Percentiles rank a stretch among this genome's conserved stretches.
Evolutionary conservation across 2,888 invertebrate genomes (phyloP).

Genomic region (Encarsia formosa): DNA sequence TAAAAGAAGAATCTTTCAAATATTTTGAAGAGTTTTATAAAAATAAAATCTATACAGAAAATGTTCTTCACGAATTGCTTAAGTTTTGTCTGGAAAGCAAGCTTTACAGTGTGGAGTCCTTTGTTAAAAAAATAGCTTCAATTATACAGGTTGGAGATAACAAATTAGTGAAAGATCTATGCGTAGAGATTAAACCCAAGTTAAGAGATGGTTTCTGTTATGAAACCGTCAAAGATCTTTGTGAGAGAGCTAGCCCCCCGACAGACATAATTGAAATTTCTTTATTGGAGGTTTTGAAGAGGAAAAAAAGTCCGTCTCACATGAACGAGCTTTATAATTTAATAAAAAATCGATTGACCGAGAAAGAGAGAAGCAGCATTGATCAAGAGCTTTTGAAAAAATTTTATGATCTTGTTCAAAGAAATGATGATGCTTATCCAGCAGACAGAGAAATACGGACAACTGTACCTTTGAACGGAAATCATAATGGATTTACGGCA

Average conservation of each 20-base stretch:
- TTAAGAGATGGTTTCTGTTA: constrained; percentile 30
- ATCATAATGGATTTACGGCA: too few relatives aligned
- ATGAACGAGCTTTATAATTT: constrained; percentile 31
- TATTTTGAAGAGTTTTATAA: constrained; percentile 14
- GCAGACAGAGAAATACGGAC: too few relatives aligned
- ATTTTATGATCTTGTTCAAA: constrained; percentile 6
- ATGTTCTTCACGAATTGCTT: not conserved
- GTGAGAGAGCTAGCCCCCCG: constrained; percentile 14
- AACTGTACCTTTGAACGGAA: too few relatives aligned
- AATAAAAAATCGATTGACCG: constrained; percentile 7
- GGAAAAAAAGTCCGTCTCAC: constrained; percentile 21
- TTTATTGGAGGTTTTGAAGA: constrained; percentile 30
- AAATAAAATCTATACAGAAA: not conserved
- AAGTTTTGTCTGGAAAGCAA: constrained; percentile 8
- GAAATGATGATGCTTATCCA: too few relatives aligned
- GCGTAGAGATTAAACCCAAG: constrained; percentile 5
- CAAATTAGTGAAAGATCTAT: constrained; percentile 8
- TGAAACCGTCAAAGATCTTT: constrained; percentile 25
- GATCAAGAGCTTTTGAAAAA: constrained; percentile 6
- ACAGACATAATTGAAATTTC: constrained; percentile 19
- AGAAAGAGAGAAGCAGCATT: constrained; percentile 8
- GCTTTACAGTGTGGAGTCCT: constrained; percentile 6
- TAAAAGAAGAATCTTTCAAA: constrained; percentile 2
- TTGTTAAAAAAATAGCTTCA: constrained; percentile 10
- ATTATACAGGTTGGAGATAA: constrained; percentile 5